phyloP scores from a whole-genome alignment of 2,113 vertebrate species.

The Ammospiza nelsoni region DNA sequence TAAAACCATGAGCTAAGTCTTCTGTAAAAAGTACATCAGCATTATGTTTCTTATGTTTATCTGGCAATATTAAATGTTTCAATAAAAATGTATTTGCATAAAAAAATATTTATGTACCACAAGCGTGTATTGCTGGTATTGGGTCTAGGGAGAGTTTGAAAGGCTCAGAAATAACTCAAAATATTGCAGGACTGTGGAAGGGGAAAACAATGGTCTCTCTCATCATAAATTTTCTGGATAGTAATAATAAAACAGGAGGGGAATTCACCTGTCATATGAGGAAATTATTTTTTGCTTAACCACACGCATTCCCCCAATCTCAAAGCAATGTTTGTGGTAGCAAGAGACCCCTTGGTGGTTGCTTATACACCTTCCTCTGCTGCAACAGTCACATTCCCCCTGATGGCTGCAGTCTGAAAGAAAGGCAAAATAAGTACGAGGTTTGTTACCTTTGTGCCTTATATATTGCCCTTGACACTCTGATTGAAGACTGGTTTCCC shows the following conservation, averaged over 20 bases:
- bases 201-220: background rate
- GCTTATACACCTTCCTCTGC: background rate
- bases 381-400: background rate
- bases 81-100: slow-evolving; percentile 34
- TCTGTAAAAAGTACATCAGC: background rate
- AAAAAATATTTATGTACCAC: slow-evolving; percentile 18
- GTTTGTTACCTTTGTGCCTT: background rate
- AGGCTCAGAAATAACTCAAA: background rate
- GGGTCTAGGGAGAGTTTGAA: background rate
- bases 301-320: background rate
- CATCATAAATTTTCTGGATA: background rate
- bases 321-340: background rate
- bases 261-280: background rate
- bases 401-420: background rate
- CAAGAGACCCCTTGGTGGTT: background rate
- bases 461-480: background rate
- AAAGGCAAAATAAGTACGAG: background rate
- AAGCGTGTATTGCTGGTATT: background rate
- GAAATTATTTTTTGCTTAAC: background rate
- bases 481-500: background rate
- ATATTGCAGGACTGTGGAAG: background rate
- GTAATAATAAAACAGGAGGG: background rate
- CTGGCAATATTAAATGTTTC: background rate
- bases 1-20: background rate
- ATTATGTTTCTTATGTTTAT: slow-evolving; percentile 12